A percentile compares a stretch with the other conserved stretches of the same genome.
Conservation (phyloP, 2,888 invertebrate genomes). For the Crioceris asparagi region DNA sequence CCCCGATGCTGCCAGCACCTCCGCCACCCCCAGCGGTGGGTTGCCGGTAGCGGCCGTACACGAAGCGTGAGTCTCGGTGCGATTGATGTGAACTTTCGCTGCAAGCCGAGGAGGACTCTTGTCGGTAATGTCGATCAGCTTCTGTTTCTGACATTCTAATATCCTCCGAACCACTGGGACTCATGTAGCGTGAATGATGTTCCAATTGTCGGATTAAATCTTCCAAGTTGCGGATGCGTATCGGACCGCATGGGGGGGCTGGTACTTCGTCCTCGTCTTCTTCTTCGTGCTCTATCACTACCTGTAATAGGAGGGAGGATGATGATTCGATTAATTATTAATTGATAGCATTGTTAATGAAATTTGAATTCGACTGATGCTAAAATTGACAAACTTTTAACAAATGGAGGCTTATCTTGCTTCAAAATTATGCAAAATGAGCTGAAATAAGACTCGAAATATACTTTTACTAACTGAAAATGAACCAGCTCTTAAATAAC, state of each 20-base stretch:
- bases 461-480: too few relatives aligned
- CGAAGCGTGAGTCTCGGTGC: slow-evolving; percentile 65
- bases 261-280: slow-evolving; percentile 67
- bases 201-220: slow-evolving; percentile 82
- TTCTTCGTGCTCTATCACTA: slow-evolving; percentile 42
- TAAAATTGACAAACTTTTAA: too few relatives aligned
- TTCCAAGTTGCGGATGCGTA: slow-evolving; percentile 82
- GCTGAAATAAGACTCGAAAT: too few relatives aligned
- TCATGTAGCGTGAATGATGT: slow-evolving; percentile 82
- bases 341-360: too few relatives aligned
- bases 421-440: too few relatives aligned
- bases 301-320: too few relatives aligned
- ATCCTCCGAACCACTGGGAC: slow-evolving; percentile 84
- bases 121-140: slow-evolving; percentile 61
- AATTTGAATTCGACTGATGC: too few relatives aligned
- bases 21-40: slow-evolving; percentile 30
- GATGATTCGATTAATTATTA: too few relatives aligned
- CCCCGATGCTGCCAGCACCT: background rate
- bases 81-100: slow-evolving; percentile 69
- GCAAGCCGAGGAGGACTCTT: slow-evolving; percentile 62
- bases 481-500: too few relatives aligned
- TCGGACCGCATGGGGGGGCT: slow-evolving; percentile 56
- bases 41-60: slow-evolving; percentile 53
- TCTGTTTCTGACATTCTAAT: slow-evolving; percentile 83
- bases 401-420: too few relatives aligned